Evolutionary conservation across 64 coral and sea anemone species (phyloP).

Genomic region (Montipora capricornis): DNA sequence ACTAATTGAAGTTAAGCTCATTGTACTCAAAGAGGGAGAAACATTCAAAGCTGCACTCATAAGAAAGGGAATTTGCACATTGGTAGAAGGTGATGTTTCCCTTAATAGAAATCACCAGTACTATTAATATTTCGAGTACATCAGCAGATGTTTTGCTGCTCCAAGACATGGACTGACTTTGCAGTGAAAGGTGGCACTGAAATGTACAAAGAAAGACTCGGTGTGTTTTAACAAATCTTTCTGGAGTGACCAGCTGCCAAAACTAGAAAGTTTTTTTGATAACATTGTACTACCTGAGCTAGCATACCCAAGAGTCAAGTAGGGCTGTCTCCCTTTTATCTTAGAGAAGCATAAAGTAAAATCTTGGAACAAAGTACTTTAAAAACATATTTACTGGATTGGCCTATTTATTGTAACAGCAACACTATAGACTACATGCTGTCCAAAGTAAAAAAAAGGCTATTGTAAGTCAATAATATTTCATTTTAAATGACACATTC

Average conservation of each 20-base stretch:
- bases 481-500: no score
- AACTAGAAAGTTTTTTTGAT: slow-evolving; percentile 26
- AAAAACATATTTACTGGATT: no score
- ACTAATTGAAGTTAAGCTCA: slow-evolving; percentile 40
- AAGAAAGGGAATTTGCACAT: slow-evolving; percentile 68
- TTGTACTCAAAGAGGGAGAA: slow-evolving; percentile 7
- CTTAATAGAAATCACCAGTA: slow-evolving; percentile 65
- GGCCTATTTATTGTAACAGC: no score
- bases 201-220: slow-evolving; percentile 42
- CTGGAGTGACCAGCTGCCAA: slow-evolving; percentile 38
- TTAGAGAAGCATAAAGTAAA: neutral
- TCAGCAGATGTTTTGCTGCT: slow-evolving; percentile 45
- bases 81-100: slow-evolving; percentile 12
- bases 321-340: slow-evolving; percentile 17
- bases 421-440: no score
- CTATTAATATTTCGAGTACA: slow-evolving; percentile 31
- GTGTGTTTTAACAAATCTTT: slow-evolving; percentile 32
- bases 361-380: no score
- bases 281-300: slow-evolving; percentile 35
- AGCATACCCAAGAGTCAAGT: neutral
- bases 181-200: slow-evolving; percentile 47
- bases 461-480: no score
- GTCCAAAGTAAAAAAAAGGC: no score
- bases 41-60: slow-evolving; percentile 30
- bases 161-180: slow-evolving; percentile 47